Evolutionary conservation across 2,797 vertebrate species (phyloP).

Genomic region (Chiroxiphia lanceolata): DNA sequence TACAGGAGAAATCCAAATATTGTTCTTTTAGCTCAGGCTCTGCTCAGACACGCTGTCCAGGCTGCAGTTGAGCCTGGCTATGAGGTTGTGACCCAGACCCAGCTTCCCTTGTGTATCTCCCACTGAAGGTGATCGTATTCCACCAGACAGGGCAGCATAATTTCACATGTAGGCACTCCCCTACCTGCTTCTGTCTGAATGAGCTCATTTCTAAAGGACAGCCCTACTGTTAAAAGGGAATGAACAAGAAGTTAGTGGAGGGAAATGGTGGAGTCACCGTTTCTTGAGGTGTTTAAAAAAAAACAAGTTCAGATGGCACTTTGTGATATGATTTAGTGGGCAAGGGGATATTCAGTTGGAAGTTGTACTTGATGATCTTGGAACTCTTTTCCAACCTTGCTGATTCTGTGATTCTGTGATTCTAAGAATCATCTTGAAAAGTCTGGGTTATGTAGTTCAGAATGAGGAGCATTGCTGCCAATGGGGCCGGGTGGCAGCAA

Average conservation of each 20-base stretch:
- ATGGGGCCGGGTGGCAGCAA: neutral
- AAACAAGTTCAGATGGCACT: neutral
- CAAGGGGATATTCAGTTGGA: neutral
- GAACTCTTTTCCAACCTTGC: neutral
- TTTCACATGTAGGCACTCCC: neutral
- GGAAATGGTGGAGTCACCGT: neutral
- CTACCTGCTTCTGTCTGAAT: neutral
- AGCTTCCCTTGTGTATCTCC: neutral
- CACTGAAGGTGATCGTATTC: neutral
- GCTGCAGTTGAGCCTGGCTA: neutral
- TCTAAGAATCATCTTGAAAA: neutral
- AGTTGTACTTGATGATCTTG: neutral
- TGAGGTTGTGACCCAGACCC: neutral
- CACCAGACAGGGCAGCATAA: neutral
- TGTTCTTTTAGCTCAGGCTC: neutral
- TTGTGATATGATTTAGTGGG: neutral
- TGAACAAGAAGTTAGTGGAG: neutral
- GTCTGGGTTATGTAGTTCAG: neutral
- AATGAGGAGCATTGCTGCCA: neutral
- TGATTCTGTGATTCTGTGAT: neutral
- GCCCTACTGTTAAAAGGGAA: neutral
- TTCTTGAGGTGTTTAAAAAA: neutral
- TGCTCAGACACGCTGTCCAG: neutral
- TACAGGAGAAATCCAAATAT: slow-evolving; percentile 62
- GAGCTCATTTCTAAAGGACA: neutral